These are phyloP conservation scores for Mellilla xanthometata DNA, from an alignment of 2,888 invertebrate genomes.

Conservation along the genomic window DNA sequence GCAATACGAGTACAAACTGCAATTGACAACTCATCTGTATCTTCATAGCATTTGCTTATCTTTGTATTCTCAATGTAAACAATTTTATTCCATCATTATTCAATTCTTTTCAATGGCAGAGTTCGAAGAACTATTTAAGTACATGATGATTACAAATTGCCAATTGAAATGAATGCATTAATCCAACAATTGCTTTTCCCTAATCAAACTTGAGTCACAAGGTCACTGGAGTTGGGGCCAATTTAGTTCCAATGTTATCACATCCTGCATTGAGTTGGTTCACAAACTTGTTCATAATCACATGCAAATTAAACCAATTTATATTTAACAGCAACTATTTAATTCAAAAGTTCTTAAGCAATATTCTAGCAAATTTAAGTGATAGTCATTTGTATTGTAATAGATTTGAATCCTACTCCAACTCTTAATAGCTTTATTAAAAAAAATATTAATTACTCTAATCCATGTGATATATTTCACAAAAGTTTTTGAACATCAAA, in stretches of 20 bases:
- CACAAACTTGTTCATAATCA: conserved; percentile 14
- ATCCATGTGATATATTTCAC: conserved; percentile 3
- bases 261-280: conserved; percentile 25
- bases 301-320: conserved; percentile 12
- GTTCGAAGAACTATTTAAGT: conserved; percentile 33
- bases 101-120: conserved; percentile 32
- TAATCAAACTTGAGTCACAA: conserved; percentile 39
- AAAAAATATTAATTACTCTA: too few species aligned
- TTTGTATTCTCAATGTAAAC: conserved; percentile 12
- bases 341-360: neutral
- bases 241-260: conserved; percentile 35
- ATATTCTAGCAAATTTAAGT: too few species aligned
- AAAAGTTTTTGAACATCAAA: too few species aligned
- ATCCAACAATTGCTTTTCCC: conserved; percentile 39
- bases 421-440: too few species aligned
- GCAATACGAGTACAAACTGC: conserved; percentile 38
- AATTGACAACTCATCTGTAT: conserved; percentile 29
- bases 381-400: too few species aligned
- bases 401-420: too few species aligned
- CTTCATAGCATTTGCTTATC: conserved; percentile 9
- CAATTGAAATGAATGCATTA: conserved; percentile 45
- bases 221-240: conserved; percentile 33
- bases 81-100: conserved; percentile 16
- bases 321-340: neutral
- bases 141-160: conserved; percentile 32